Evolutionary conservation across 2,113 vertebrate genomes (phyloP).

Genomic region (Canis aureus): DNA sequence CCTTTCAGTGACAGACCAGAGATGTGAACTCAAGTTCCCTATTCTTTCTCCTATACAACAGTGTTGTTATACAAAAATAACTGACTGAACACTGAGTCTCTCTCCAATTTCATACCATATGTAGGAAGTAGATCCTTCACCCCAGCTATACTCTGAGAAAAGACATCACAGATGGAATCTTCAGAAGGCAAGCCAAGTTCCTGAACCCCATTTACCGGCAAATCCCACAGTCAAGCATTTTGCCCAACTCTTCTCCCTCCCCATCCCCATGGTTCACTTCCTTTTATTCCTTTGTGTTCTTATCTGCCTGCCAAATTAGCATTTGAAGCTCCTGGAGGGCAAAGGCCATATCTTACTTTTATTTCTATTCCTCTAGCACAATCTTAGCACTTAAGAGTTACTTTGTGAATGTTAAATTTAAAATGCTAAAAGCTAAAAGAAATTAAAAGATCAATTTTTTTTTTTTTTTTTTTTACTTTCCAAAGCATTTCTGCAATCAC

Average conservation of each 20-base stretch:
- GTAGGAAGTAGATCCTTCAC: not conserved
- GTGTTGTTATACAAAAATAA: not conserved
- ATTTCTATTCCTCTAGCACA: not conserved
- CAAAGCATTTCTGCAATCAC: not conserved
- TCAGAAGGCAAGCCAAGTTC: not conserved
- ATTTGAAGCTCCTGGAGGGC: not conserved
- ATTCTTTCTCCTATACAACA: not conserved
- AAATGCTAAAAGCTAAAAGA: constrained; percentile 24
- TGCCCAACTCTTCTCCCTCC: not conserved
- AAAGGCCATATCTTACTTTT: not conserved
- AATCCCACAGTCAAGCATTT: not conserved
- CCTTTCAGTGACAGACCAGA: not conserved
- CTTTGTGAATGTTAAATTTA: constrained; percentile 16
- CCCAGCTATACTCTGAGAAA: not conserved
- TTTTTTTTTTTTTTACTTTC: not conserved
- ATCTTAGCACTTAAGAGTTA: not conserved
- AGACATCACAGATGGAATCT: not conserved
- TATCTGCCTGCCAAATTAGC: not conserved
- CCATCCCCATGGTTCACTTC: not conserved
- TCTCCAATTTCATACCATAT: not conserved
- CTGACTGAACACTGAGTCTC: not conserved
- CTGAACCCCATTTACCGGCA: not conserved
- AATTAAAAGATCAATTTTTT: not conserved
- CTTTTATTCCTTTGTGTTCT: not conserved
- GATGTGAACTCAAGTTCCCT: not conserved